Percentiles rank a stretch among this genome's conserved stretches.
These are phyloP conservation scores for Trypoxylus dichotomus DNA, from an alignment of 1,140 invertebrate species.

Conservation along the genomic window DNA sequence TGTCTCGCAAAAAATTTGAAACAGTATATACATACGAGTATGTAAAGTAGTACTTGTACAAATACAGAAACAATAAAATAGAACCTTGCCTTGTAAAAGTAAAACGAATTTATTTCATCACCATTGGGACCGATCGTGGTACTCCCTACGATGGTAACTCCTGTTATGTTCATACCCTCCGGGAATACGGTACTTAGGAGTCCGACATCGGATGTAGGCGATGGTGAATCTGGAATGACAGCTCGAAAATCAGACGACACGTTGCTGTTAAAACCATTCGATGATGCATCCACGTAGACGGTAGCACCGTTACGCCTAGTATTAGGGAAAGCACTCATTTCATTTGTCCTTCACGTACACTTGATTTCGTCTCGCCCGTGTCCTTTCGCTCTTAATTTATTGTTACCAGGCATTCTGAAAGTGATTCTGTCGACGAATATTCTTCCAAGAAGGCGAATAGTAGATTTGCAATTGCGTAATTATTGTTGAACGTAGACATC, in stretches of 20 bases:
- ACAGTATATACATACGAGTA: no score
- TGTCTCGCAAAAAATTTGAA: no score
- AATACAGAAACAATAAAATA: background rate
- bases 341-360: background rate
- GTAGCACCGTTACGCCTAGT: background rate
- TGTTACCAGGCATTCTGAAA: background rate
- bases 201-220: background rate
- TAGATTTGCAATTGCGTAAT: background rate
- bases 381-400: background rate
- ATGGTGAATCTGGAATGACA: background rate
- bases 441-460: background rate
- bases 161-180: background rate
- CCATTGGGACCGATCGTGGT: background rate
- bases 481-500: background rate
- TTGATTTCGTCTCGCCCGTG: background rate
- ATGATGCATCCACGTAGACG: background rate
- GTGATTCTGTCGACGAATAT: background rate
- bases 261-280: background rate
- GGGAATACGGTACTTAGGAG: background rate
- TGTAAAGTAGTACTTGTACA: background rate
- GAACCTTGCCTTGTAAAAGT: background rate
- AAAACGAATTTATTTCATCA: conserved; percentile 7
- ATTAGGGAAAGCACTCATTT: conserved; percentile 6
- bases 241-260: background rate
- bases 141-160: background rate